Conservation (phyloP, 2,797 vertebrate genomes). For the Adrianichthys oophorus region DNA sequence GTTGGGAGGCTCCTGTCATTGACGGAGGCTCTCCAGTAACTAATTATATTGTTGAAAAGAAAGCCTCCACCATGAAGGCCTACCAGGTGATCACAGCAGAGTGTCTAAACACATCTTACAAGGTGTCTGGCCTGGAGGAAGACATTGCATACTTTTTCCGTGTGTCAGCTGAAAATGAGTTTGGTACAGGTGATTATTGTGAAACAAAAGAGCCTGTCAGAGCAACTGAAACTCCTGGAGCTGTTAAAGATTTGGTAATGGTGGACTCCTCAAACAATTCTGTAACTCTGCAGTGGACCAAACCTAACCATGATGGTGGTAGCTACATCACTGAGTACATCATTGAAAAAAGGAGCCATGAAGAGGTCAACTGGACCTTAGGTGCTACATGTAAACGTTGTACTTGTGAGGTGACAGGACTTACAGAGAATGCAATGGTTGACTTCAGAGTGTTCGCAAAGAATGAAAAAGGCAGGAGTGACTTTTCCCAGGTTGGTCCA, state of each 20-base stretch:
- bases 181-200: constrained; percentile 90
- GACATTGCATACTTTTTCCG: constrained; percentile 93
- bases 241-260: constrained; percentile 87
- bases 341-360: constrained; percentile 87
- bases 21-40: constrained; percentile 93
- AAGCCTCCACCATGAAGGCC: constrained; percentile 93
- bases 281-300: constrained; percentile 89
- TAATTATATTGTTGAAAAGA: constrained; percentile 95
- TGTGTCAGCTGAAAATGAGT: constrained; percentile 95
- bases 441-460: constrained; percentile 93
- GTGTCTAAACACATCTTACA: constrained; percentile 88
- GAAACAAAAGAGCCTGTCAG: constrained; percentile 90
- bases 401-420: constrained; percentile 85
- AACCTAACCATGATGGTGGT: constrained; percentile 94
- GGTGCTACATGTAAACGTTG: constrained; percentile 87
- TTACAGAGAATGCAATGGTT: constrained; percentile 86
- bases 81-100: constrained; percentile 87
- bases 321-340: constrained; percentile 92
- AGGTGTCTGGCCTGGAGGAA: constrained; percentile 87
- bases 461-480: constrained; percentile 96
- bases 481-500: constrained; percentile 86
- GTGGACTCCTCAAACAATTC: constrained; percentile 92
- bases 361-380: constrained; percentile 83
- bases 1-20: constrained; percentile 93
- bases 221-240: constrained; percentile 90